A percentile compares a stretch with the other conserved stretches of the same genome.
Conservation (phyloP, 2,888 invertebrate genomes). For the Caenorhabditis imperialis region DNA sequence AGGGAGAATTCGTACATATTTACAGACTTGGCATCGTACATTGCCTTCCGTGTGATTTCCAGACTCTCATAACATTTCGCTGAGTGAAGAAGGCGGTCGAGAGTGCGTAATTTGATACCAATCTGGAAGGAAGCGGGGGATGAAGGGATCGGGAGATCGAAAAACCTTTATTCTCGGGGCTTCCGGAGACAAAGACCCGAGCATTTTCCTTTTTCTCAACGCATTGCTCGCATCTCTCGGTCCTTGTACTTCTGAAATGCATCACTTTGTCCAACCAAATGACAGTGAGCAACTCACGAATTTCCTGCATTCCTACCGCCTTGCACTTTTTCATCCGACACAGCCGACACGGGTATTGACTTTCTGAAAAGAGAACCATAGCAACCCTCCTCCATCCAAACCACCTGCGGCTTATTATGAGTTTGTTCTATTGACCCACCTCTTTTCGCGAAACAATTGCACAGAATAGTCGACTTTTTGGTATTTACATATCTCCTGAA, state of each 20-base stretch:
- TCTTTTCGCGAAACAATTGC: conserved; percentile 27
- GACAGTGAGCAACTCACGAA: not conserved
- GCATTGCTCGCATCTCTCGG: conserved; percentile 24
- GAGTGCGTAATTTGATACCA: conserved; percentile 6
- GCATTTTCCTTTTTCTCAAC: conserved; percentile 10
- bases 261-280: not conserved
- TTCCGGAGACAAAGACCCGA: conserved; percentile 10
- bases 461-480: conserved; percentile 30
- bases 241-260: conserved; percentile 37
- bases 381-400: too few species aligned
- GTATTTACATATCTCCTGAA: conserved; percentile 40
- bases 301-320: conserved; percentile 24
- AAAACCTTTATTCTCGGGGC: conserved; percentile 16
- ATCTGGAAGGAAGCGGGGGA: not conserved
- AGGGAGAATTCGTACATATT: conserved; percentile 33
- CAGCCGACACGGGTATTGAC: conserved; percentile 36
- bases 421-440: too few species aligned
- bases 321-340: conserved; percentile 43
- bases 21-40: conserved; percentile 1
- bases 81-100: conserved; percentile 8
- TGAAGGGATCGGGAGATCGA: too few species aligned
- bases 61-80: conserved; percentile 16
- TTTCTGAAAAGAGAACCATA: too few species aligned
- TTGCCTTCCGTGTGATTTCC: conserved; percentile 23
- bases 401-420: too few species aligned